Conservation (phyloP, 2,888 invertebrate genomes). For the Lathronympha strigana region DNA sequence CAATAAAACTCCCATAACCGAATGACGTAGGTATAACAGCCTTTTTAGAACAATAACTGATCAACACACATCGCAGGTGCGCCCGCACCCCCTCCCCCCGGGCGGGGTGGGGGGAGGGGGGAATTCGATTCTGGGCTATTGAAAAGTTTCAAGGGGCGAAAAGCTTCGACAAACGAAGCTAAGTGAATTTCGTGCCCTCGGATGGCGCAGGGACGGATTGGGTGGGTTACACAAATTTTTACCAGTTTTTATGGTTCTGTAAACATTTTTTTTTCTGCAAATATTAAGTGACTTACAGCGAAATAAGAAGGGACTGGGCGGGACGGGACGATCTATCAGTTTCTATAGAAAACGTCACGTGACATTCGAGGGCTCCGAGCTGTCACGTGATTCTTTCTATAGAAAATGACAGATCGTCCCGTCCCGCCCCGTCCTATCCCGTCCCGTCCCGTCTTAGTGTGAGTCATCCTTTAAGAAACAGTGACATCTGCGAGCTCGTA, state of each 20-base stretch:
- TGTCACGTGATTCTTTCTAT: too few relatives aligned
- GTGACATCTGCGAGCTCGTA: too few relatives aligned
- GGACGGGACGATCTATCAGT: too few relatives aligned
- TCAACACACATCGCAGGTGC: conserved; percentile 58
- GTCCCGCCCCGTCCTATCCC: too few relatives aligned
- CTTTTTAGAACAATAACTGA: conserved; percentile 42
- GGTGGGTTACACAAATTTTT: conserved; percentile 22
- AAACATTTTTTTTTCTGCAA: too few relatives aligned
- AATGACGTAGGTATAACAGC: conserved; percentile 19
- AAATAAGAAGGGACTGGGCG: too few relatives aligned
- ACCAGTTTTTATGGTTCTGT: not conserved
- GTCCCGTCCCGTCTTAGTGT: too few relatives aligned
- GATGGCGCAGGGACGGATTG: conserved; percentile 57
- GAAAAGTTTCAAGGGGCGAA: conserved; percentile 85
- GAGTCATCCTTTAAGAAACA: too few relatives aligned
- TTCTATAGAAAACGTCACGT: too few relatives aligned
- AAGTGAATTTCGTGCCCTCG: conserved; percentile 84
- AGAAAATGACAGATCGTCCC: too few relatives aligned
- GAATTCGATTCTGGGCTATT: conserved; percentile 83
- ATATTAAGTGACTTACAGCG: too few relatives aligned
- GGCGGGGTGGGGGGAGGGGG: conserved; percentile 57
- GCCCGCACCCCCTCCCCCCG: conserved; percentile 12
- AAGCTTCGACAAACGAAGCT: conserved; percentile 85
- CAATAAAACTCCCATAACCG: conserved; percentile 14
- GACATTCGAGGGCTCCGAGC: too few relatives aligned